A percentile compares a stretch with the other conserved stretches of the same genome.
These are phyloP conservation scores for Aleiodes sp. DNA, from an alignment of 1,140 invertebrate genomes.

Conservation along the genomic window DNA sequence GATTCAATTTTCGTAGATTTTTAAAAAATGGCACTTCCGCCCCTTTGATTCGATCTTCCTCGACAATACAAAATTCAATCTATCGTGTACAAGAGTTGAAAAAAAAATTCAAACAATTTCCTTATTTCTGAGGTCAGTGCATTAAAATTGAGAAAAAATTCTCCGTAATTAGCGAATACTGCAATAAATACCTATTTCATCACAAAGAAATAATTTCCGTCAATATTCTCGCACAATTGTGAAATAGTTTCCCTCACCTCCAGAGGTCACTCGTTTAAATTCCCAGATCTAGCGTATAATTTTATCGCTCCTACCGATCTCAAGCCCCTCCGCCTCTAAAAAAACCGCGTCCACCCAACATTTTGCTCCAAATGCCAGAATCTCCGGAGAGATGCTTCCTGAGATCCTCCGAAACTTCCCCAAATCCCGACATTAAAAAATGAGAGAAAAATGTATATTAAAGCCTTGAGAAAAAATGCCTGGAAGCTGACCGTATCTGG, in stretches of 20 bases:
- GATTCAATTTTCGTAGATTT: too few relatives aligned
- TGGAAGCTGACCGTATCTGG: slow-evolving; percentile 39
- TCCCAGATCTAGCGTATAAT: slow-evolving; percentile 54
- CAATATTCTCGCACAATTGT: too few relatives aligned
- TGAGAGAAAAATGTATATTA: slow-evolving; percentile 11
- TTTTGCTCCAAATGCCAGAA: slow-evolving; percentile 11
- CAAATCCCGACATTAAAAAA: background rate
- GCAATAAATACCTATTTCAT: too few relatives aligned
- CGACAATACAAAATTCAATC: too few relatives aligned
- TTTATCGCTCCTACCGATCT: slow-evolving; percentile 63
- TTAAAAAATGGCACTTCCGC: slow-evolving; percentile 38
- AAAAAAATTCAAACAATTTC: too few relatives aligned
- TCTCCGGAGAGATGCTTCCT: too few relatives aligned
- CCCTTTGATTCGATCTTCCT: too few relatives aligned
- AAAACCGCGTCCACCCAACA: background rate
- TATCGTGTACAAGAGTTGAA: too few relatives aligned
- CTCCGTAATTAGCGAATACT: too few relatives aligned
- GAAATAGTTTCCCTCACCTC: slow-evolving; percentile 37
- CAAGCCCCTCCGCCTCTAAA: slow-evolving; percentile 11
- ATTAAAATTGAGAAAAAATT: too few relatives aligned
- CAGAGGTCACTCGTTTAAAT: slow-evolving; percentile 51
- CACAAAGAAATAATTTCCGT: too few relatives aligned
- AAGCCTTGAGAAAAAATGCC: background rate
- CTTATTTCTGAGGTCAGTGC: too few relatives aligned
- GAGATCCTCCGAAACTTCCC: background rate